phyloP scores from a whole-genome alignment of 2,113 vertebrate species.

The Oriolus oriolus region DNA sequence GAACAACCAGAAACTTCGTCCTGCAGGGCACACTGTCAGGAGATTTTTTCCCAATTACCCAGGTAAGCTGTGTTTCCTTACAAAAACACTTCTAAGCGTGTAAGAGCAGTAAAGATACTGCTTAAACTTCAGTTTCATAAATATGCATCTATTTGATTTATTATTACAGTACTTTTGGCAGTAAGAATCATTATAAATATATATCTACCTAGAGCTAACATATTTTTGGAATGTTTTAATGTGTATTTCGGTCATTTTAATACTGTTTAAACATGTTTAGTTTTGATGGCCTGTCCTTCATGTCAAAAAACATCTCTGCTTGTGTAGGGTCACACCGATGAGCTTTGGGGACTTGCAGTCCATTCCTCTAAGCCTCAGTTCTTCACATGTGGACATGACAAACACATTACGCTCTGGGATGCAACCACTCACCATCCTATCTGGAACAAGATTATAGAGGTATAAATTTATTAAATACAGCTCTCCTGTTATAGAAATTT shows the following conservation, averaged over 20 bases:
- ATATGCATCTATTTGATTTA: neutral
- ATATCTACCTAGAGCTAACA: neutral
- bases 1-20: constrained; percentile 93
- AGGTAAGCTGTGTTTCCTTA: constrained; percentile 71
- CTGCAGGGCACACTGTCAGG: constrained; percentile 88
- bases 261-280: neutral
- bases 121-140: neutral
- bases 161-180: neutral
- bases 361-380: constrained; percentile 90
- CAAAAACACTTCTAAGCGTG: neutral
- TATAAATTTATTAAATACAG: constrained; percentile 27
- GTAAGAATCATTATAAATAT: neutral
- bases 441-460: constrained; percentile 92
- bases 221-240: neutral
- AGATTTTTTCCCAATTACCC: constrained; percentile 89
- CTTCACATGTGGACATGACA: constrained; percentile 92
- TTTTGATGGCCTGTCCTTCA: neutral
- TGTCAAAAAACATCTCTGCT: neutral
- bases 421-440: constrained; percentile 85
- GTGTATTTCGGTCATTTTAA: neutral
- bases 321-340: constrained; percentile 91
- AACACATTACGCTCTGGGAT: constrained; percentile 92
- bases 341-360: constrained; percentile 93
- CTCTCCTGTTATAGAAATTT: neutral
- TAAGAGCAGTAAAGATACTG: neutral